These are phyloP conservation scores for Cyphomyrus plagiostoma DNA, from an alignment of 2,113 vertebrate species.

Conservation along the genomic window DNA sequence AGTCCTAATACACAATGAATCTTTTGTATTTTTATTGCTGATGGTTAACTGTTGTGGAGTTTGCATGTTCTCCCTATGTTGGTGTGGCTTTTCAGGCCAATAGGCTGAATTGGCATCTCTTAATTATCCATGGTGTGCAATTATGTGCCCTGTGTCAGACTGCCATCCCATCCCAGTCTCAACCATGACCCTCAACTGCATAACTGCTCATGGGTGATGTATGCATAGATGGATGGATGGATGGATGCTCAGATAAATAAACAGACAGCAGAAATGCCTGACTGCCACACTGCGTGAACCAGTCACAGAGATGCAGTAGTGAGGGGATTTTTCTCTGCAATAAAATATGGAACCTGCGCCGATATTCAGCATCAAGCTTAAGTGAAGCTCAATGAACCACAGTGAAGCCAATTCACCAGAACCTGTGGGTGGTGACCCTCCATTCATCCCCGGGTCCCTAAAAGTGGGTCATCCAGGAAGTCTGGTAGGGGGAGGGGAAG, in stretches of 20 bases:
- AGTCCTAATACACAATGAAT: neutral
- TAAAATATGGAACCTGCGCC: neutral
- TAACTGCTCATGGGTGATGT: neutral
- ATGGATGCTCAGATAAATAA: neutral
- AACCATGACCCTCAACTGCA: neutral
- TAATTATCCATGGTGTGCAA: neutral
- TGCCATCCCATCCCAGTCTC: neutral
- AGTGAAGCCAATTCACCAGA: neutral
- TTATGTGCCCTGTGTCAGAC: neutral
- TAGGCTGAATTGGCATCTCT: neutral
- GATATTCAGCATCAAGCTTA: neutral
- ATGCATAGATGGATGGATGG: neutral
- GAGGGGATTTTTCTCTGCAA: constrained; percentile 38
- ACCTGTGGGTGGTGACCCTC: constrained; percentile 20
- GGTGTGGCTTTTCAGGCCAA: neutral
- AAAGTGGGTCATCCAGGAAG: neutral
- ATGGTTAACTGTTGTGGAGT: neutral
- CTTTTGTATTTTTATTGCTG: neutral
- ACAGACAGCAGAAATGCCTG: neutral
- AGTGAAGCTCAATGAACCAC: neutral
- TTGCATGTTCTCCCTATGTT: neutral
- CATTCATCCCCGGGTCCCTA: constrained; percentile 24
- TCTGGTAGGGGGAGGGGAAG: neutral
- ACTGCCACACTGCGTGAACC: neutral
- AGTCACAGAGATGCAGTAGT: constrained; percentile 33